Percentiles rank a stretch among this genome's conserved stretches.
Evolutionary conservation across 2,888 invertebrate genomes (phyloP).

Genomic region (Yponomeuta sedellus): DNA sequence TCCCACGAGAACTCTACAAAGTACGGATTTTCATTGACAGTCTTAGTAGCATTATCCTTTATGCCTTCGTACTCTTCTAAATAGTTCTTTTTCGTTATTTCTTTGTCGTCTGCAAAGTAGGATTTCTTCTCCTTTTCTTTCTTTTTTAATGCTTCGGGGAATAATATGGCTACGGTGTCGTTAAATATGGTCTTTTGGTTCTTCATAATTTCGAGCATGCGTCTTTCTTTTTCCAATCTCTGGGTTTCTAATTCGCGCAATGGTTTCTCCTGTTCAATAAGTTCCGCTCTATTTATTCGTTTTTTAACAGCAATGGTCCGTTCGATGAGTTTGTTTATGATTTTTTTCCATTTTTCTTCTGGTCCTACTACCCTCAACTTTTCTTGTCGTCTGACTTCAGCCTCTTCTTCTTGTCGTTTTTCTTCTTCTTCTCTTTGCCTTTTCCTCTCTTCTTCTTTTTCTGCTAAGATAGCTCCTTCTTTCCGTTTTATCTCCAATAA

Average conservation of each 20-base stretch:
- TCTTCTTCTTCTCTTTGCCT: slow-evolving; percentile 57
- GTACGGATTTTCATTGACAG: slow-evolving; percentile 66
- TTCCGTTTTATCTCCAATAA: slow-evolving; percentile 56
- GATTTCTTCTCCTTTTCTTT: slow-evolving; percentile 57
- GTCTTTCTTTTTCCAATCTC: slow-evolving; percentile 72
- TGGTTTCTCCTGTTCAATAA: slow-evolving; percentile 78
- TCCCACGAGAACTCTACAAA: slow-evolving; percentile 75
- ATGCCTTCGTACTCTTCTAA: slow-evolving; percentile 51
- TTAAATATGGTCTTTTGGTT: slow-evolving; percentile 79
- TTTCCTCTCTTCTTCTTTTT: slow-evolving; percentile 61
- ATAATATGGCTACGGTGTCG: slow-evolving; percentile 78
- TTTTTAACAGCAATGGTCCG: slow-evolving; percentile 79
- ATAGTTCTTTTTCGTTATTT: slow-evolving; percentile 48
- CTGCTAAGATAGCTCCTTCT: slow-evolving; percentile 57
- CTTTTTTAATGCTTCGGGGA: slow-evolving; percentile 77
- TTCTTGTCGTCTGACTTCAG: slow-evolving; percentile 62
- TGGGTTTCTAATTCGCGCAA: slow-evolving; percentile 76
- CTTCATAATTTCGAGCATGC: slow-evolving; percentile 75
- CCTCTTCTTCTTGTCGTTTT: slow-evolving; percentile 65
- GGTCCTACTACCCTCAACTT: slow-evolving; percentile 57
- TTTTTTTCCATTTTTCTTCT: slow-evolving; percentile 77
- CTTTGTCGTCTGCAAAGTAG: slow-evolving; percentile 58
- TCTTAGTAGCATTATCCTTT: slow-evolving; percentile 43
- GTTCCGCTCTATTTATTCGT: slow-evolving; percentile 75
- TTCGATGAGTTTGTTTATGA: slow-evolving; percentile 80